Evolutionary conservation across 2,888 invertebrate species (phyloP).

Genomic region (Cecidostiba fungosa): DNA sequence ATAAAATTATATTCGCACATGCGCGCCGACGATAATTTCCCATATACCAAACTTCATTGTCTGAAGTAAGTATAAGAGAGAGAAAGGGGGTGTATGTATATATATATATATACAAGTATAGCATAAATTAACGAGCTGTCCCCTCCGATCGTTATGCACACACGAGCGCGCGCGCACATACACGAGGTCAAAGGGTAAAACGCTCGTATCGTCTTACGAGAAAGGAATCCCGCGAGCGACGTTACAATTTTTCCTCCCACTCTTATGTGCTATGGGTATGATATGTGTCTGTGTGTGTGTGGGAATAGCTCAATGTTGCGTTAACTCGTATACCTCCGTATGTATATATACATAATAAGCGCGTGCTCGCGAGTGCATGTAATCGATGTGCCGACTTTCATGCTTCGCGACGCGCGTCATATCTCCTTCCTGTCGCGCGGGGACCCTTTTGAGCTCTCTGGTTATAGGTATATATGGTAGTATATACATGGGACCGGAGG

Average conservation of each 20-base stretch:
- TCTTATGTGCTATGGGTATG: neutral
- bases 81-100: neutral
- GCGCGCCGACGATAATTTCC: neutral
- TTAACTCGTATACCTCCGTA: neutral
- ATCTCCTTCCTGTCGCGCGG: slow-evolving; percentile 78
- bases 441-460: slow-evolving; percentile 65
- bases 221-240: slow-evolving; percentile 4
- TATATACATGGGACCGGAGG: slow-evolving; percentile 41
- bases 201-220: slow-evolving; percentile 19
- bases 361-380: slow-evolving; percentile 64
- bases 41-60: slow-evolving; percentile 2
- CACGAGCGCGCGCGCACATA: neutral
- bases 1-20: neutral
- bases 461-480: neutral
- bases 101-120: neutral
- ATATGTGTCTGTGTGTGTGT: neutral
- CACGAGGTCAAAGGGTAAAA: slow-evolving; percentile 5
- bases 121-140: slow-evolving; percentile 24
- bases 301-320: slow-evolving; percentile 25
- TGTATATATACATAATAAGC: neutral
- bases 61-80: neutral
- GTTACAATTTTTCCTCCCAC: slow-evolving; percentile 10
- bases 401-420: slow-evolving; percentile 79
- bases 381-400: slow-evolving; percentile 78
- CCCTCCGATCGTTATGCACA: slow-evolving; percentile 15